Evolutionary conservation across 2,888 invertebrate species (phyloP).

Genomic region (Cerceris ruficornis): DNA sequence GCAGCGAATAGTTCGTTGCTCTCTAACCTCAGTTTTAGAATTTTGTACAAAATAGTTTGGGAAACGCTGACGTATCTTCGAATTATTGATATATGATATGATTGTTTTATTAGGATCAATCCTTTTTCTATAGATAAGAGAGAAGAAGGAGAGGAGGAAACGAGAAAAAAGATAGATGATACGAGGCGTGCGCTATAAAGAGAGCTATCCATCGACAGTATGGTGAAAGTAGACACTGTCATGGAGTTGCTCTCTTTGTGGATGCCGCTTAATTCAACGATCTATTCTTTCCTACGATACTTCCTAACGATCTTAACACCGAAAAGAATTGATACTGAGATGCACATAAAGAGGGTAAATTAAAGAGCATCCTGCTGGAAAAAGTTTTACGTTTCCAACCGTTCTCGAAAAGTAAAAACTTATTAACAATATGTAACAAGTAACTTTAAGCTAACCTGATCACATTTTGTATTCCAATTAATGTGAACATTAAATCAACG

Average conservation of each 20-base stretch:
- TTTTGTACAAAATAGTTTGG: too few species aligned
- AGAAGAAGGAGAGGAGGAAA: not conserved
- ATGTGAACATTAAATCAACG: too few species aligned
- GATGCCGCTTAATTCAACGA: slow-evolving; percentile 88
- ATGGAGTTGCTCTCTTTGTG: slow-evolving; percentile 99
- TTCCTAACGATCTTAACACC: not conserved
- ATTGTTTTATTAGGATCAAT: not conserved
- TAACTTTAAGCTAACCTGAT: too few species aligned
- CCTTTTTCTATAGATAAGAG: not conserved
- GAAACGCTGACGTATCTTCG: too few species aligned
- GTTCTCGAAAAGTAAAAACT: too few species aligned
- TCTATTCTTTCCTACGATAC: not conserved
- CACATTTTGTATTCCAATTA: too few species aligned
- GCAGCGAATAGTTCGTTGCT: too few species aligned
- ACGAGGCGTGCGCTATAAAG: slow-evolving; percentile 87
- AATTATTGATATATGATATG: too few species aligned
- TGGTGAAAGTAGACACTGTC: slow-evolving; percentile 95
- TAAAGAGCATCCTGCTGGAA: too few species aligned
- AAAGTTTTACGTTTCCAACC: too few species aligned
- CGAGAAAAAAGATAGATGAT: not conserved
- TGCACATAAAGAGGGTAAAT: not conserved
- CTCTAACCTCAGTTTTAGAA: too few species aligned
- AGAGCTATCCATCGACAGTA: slow-evolving; percentile 99
- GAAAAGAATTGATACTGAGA: not conserved
- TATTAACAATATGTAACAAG: too few species aligned